Conservation (phyloP, 2,113 vertebrate species). For the Phainopepla nitens region DNA sequence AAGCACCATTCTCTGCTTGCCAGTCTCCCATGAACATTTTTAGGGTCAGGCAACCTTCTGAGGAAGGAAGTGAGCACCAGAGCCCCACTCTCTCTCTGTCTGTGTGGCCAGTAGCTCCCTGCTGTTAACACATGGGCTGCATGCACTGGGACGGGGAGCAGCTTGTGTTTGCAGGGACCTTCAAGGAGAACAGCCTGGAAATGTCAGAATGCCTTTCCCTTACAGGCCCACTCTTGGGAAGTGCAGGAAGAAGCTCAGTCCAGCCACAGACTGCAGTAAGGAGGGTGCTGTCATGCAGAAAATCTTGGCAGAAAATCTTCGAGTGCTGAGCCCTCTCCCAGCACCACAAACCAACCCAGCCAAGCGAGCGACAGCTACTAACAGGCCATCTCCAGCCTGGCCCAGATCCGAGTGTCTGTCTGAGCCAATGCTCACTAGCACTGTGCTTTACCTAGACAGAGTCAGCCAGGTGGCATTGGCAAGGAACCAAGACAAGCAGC, state of each 20-base stretch:
- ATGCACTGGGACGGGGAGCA: background rate
- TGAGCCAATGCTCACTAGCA: background rate
- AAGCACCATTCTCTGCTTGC: background rate
- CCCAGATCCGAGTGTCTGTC: background rate
- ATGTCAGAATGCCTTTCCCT: conserved; percentile 9
- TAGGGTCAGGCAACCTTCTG: background rate
- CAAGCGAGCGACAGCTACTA: conserved; percentile 43
- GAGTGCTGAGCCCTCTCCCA: background rate
- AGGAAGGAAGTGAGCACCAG: background rate
- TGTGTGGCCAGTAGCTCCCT: background rate
- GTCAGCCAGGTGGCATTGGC: conserved; percentile 29
- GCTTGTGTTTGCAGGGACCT: conserved; percentile 1
- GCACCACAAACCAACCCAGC: background rate
- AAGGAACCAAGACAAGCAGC: conserved; percentile 12
- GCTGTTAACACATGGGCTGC: background rate
- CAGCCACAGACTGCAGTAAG: background rate
- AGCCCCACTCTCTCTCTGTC: fast-evolving
- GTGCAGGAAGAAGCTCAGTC: background rate
- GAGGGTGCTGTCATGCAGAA: background rate
- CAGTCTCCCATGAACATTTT: background rate
- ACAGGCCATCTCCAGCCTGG: conserved; percentile 52
- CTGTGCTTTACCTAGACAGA: conserved; percentile 12
- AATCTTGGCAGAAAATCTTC: conserved; percentile 23
- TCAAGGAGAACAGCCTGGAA: background rate
- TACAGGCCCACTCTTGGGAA: background rate